Percentiles rank a stretch among this genome's conserved stretches.
phyloP scores from a whole-genome alignment of 2,113 vertebrate genomes.

The Galbula dea region DNA sequence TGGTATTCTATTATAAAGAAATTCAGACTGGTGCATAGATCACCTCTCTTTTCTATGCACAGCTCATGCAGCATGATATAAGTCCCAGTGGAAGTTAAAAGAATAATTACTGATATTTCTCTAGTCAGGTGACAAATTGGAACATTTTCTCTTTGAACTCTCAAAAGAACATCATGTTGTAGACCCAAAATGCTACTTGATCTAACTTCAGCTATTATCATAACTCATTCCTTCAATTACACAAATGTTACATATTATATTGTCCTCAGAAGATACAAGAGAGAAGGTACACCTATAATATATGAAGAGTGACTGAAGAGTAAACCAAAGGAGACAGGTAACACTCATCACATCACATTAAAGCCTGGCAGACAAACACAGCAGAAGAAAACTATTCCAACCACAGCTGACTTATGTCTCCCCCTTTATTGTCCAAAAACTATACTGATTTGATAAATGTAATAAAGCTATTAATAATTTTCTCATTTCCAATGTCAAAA shows the following conservation, averaged over 20 bases:
- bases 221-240: conserved; percentile 49
- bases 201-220: conserved; percentile 52
- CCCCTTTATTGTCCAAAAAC: neutral
- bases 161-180: conserved; percentile 47
- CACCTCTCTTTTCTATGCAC: conserved; percentile 49
- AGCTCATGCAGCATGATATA: conserved; percentile 25
- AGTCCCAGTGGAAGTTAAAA: conserved; percentile 61
- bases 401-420: neutral
- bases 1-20: neutral
- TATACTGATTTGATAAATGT: neutral
- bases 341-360: neutral
- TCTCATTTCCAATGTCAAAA: neutral
- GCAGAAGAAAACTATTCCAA: neutral
- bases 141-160: conserved; percentile 59
- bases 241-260: neutral
- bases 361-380: neutral
- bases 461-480: neutral
- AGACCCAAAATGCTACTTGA: conserved; percentile 47
- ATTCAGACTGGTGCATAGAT: neutral
- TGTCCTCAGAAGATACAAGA: neutral
- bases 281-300: neutral
- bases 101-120: conserved; percentile 67
- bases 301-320: neutral
- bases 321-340: neutral
- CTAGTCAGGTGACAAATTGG: conserved; percentile 47